phyloP scores from a whole-genome alignment of 1,140 invertebrate genomes.

The Diabrotica virgifera region DNA sequence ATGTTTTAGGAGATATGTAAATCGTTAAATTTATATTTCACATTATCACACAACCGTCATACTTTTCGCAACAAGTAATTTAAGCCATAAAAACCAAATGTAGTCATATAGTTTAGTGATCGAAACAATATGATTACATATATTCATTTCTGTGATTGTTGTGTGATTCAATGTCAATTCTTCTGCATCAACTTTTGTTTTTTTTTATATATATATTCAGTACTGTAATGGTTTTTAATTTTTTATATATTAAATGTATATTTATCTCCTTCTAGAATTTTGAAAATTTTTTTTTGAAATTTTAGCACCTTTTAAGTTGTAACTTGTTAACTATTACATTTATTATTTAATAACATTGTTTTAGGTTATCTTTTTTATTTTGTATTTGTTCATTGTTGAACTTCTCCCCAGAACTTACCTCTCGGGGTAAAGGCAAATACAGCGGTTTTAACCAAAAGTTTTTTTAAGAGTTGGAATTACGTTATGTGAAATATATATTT shows the following conservation, averaged over 20 bases:
- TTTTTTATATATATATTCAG: conserved; percentile 23
- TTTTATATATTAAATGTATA: conserved; percentile 18
- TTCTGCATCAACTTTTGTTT: conserved; percentile 35
- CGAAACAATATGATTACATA: conserved; percentile 7
- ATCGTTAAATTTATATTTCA: conserved; percentile 46
- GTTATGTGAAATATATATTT: too few species aligned
- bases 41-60: conserved; percentile 47
- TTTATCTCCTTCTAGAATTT: conserved; percentile 25
- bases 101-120: conserved; percentile 14
- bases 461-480: too few species aligned
- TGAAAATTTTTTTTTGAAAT: conserved; percentile 42
- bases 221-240: conserved; percentile 21
- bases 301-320: conserved; percentile 44
- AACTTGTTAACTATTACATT: conserved; percentile 49
- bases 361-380: conserved; percentile 44
- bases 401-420: conserved; percentile 37
- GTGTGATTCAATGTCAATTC: conserved; percentile 46
- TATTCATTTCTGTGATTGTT: conserved; percentile 35
- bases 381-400: conserved; percentile 43
- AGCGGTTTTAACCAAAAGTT: too few species aligned
- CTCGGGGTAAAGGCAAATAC: conserved; percentile 1
- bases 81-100: conserved; percentile 22
- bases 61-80: conserved; percentile 34
- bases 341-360: conserved; percentile 48
- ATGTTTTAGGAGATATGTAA: conserved; percentile 51